Percentiles rank a stretch among this genome's conserved stretches.
Evolutionary conservation across 2,888 invertebrate species (phyloP).

Genomic region (Athetis lepigone): DNA sequence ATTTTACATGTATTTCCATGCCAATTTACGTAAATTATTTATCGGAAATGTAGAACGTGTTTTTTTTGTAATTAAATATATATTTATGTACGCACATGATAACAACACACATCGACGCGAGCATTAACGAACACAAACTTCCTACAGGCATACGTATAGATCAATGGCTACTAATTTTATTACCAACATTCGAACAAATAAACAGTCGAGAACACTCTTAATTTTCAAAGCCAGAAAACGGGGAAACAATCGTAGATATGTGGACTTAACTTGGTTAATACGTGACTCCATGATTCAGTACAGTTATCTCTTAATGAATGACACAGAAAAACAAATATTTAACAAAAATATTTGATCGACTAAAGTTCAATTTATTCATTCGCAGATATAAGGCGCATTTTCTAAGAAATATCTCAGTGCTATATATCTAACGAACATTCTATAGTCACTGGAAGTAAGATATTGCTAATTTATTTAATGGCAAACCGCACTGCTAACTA

Average conservation of each 20-base stretch:
- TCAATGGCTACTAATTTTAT: conserved; percentile 24
- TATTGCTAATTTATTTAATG: background rate
- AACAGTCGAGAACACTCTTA: conserved; percentile 43
- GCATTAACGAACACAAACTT: conserved; percentile 8
- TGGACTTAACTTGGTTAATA: conserved; percentile 53
- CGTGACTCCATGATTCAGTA: conserved; percentile 40
- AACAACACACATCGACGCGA: conserved; percentile 17
- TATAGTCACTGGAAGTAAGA: background rate
- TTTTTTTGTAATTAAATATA: conserved; percentile 34
- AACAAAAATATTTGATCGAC: background rate
- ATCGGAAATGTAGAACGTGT: conserved; percentile 18
- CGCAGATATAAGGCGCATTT: background rate
- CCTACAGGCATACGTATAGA: conserved; percentile 2
- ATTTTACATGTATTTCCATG: conserved; percentile 15
- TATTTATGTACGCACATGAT: conserved; percentile 16
- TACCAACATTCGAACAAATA: conserved; percentile 39
- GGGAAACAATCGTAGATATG: conserved; percentile 40
- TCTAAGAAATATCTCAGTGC: background rate
- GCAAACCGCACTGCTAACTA: background rate
- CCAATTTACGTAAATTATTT: conserved; percentile 19
- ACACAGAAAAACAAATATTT: conserved; percentile 1
- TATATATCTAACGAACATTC: background rate
- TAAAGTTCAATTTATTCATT: background rate
- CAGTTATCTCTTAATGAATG: conserved; percentile 4
- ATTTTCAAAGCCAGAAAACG: conserved; percentile 57